Evolutionary conservation across 1,140 invertebrate genomes (phyloP), one percentile per base, ranked within the genome.

Genomic region (Penaeus vannamei): DNA sequence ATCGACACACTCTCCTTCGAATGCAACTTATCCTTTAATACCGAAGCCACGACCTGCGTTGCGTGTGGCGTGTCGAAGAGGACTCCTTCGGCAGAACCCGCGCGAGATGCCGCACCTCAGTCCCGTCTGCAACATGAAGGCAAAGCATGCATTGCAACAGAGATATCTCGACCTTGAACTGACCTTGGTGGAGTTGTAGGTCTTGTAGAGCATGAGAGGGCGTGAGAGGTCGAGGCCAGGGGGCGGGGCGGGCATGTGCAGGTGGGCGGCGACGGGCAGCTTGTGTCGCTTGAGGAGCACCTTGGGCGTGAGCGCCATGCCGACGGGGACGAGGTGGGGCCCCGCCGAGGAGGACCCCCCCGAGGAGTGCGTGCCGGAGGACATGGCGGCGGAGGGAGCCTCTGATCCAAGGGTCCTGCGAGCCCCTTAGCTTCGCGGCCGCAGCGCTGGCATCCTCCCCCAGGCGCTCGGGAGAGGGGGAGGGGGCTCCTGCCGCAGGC

Each of bases 161-260:
- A 84, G 59, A 83, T 20, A 17, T 10, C 20, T 26, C 5, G 36
- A 19, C 29, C 26, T 17, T 80, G 19, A 7, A 87, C 90, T 81
- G 29, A 90, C 90, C 86, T 90, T 92, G 29, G 91, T 90, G 60
- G 91, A 87, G 22, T 90, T 89, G 84, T 92, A 93, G 36, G 91
- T 92, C 66, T 91, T 92, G 91, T 92, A 93, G 32, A 93, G 91
- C 19, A 93, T 91, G 26, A 93, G 88, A 0, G 92, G 92, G 72
- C 92, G 92, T 1, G 91, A 91, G 20, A 92, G 92, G 85, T 92
- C 92, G 2, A 92, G 82, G 12, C 85, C 89, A 20, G 76, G 89
- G 22, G 84, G 89, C 12, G 89, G 82, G 3, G 84, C 79, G 36
- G 87, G 91, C 46, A 86, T 90, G 86, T 86, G 89, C 19, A 91